Conservation (phyloP, 2,888 invertebrate species). For the Leptinotarsa rubiginosa region DNA sequence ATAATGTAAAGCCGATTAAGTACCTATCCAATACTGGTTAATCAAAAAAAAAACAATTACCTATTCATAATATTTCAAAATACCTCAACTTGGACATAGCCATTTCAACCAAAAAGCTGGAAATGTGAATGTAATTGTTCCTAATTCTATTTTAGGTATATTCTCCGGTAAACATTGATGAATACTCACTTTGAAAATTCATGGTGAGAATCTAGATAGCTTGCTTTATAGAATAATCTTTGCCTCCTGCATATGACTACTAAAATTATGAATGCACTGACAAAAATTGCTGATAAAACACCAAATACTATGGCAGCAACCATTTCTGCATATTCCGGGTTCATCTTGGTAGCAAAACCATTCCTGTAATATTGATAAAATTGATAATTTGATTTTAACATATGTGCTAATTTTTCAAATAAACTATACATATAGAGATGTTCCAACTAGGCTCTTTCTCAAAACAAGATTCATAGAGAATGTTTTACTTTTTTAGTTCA, state of each 20-base stretch:
- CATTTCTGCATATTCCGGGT: constrained; percentile 72
- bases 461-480: too few species aligned
- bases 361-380: constrained; percentile 13
- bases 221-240: constrained; percentile 52
- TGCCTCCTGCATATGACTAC: constrained; percentile 74
- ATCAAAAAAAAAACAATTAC: too few species aligned
- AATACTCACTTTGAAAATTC: constrained; percentile 51
- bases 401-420: constrained; percentile 31
- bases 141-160: too few species aligned
- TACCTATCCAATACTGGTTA: too few species aligned
- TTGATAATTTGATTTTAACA: neutral
- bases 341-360: constrained; percentile 52
- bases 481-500: too few species aligned
- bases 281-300: constrained; percentile 75
- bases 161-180: too few species aligned
- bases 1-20: too few species aligned
- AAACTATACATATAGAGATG: neutral
- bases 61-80: too few species aligned
- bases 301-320: constrained; percentile 77
- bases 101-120: neutral
- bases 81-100: too few species aligned
- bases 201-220: constrained; percentile 49
- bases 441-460: too few species aligned
- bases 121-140: too few species aligned
- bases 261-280: constrained; percentile 75